Conservation (phyloP, 2,113 vertebrate species). For the Zootoca vivipara region DNA sequence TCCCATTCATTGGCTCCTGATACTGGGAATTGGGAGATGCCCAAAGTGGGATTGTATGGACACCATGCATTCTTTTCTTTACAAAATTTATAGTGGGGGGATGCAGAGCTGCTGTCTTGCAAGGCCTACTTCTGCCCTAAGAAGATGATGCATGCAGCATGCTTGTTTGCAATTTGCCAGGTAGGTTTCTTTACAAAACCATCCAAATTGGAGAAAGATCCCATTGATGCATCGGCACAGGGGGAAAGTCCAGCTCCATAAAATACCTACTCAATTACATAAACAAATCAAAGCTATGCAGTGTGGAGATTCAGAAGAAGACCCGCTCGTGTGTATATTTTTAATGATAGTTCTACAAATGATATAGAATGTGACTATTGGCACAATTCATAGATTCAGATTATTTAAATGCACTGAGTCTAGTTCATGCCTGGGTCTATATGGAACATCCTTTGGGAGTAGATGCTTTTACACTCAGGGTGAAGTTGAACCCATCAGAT, state of each 20-base stretch:
- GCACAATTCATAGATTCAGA: conserved; percentile 40
- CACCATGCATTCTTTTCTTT: neutral
- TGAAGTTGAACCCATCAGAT: conserved; percentile 33
- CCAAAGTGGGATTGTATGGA: neutral
- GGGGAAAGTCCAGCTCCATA: conserved; percentile 35
- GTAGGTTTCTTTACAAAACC: conserved; percentile 4
- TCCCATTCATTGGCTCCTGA: neutral
- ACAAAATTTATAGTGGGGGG: neutral
- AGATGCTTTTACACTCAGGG: conserved; percentile 20
- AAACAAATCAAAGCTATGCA: conserved; percentile 19
- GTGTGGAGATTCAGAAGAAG: conserved; percentile 1
- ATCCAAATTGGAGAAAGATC: conserved; percentile 28
- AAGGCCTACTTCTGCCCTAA: neutral
- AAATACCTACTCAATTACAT: conserved; percentile 25
- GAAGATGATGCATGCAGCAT: neutral
- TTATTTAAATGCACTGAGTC: conserved; percentile 39
- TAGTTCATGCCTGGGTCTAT: conserved; percentile 1
- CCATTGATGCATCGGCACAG: conserved; percentile 40
- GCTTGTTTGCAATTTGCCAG: conserved; percentile 10
- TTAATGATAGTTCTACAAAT: conserved; percentile 51
- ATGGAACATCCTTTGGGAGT: conserved; percentile 22
- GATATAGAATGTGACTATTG: conserved; percentile 49
- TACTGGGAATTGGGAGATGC: neutral
- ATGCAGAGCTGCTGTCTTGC: neutral
- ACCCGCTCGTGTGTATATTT: conserved; percentile 57